Evolutionary conservation across 2,113 vertebrate species (phyloP), one percentile per base, ranked within the genome.

Genomic region (Symphodus melops): DNA sequence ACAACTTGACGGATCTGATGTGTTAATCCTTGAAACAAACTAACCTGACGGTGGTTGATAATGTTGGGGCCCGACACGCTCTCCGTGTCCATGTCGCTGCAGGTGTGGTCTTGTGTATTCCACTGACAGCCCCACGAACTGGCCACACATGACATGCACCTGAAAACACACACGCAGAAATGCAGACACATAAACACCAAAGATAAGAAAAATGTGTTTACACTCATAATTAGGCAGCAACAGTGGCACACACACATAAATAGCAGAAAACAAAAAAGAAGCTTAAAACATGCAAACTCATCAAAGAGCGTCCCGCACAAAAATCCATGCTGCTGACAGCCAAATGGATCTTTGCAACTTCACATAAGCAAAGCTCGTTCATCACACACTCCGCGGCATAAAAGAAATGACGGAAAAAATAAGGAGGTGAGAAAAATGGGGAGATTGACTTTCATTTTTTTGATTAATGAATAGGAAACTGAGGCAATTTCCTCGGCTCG

Each of bases 61-160:
- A 96, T 93, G 79, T 92, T 79, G 4, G 75, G 0, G 0, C 88
- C 90, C 17, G 42, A 19, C 0, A 87, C 83, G 33, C 76, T 36
- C 59, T 92, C 42, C n/a, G n/a, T n/a, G 68, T 93, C 84, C 68
- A 79, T 79, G 82, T 98, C 96, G n/a, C 94, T 94, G 82, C 97
- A 99, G 52, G 92, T 94, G 44, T 97, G 95, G 49, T 92, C 92
- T 1, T 14, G 76, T 64, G 94, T 93, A 75, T 95, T 94, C 97
- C 97, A 99, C 86, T 97, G 96, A 82, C 97, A 99, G 63, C 95
- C 94, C 97, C 97, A 99, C 68, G 78, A 86, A 87, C 95, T 96
- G 87, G 94, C 95, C 71, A 97, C 93, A 69, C 97, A 98, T 20
- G 96, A 95, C 83, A 94, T 94, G 87, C 97, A 99, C 83, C 97